Conservation (phyloP, 2,888 invertebrate genomes). For the Megaustenia siamemsis region DNA sequence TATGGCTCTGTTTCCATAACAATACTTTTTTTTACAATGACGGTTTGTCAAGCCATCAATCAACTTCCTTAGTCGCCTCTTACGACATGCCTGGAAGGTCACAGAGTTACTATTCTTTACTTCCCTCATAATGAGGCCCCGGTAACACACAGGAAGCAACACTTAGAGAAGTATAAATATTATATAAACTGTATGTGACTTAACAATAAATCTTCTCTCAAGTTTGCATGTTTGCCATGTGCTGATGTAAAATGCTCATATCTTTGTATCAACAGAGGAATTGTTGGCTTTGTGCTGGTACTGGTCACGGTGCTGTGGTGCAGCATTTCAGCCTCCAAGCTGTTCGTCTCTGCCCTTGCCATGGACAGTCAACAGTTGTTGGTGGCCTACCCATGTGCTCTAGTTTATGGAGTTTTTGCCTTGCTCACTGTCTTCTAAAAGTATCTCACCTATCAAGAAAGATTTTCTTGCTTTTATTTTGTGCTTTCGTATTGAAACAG, state of each 20-base stretch:
- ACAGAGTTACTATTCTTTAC: too few species aligned
- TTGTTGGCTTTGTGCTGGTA: slow-evolving; percentile 76
- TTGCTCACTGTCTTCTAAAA: slow-evolving; percentile 92
- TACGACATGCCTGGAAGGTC: too few species aligned
- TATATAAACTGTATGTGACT: not conserved
- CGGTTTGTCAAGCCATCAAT: too few species aligned
- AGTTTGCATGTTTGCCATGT: not conserved
- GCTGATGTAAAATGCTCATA: too few species aligned
- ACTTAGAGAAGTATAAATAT: too few species aligned
- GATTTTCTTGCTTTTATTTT: not conserved
- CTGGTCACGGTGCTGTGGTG: slow-evolving; percentile 86
- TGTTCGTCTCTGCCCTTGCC: slow-evolving; percentile 93
- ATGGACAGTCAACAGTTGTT: slow-evolving; percentile 89
- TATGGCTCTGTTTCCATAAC: too few species aligned
- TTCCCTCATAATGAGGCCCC: too few species aligned
- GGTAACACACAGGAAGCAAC: too few species aligned
- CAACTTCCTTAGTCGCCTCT: too few species aligned
- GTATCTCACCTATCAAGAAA: too few species aligned
- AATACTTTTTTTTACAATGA: too few species aligned
- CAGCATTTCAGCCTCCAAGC: slow-evolving; percentile 92
- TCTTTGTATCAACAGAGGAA: slow-evolving; percentile 76
- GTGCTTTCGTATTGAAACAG: too few species aligned
- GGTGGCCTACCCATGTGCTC: slow-evolving; percentile 92
- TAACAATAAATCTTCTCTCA: not conserved
- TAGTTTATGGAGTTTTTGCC: slow-evolving; percentile 95